Percentiles rank a stretch among this genome's conserved stretches.
Conservation (phyloP, 2,113 vertebrate genomes). For the Theristicus caerulescens region DNA sequence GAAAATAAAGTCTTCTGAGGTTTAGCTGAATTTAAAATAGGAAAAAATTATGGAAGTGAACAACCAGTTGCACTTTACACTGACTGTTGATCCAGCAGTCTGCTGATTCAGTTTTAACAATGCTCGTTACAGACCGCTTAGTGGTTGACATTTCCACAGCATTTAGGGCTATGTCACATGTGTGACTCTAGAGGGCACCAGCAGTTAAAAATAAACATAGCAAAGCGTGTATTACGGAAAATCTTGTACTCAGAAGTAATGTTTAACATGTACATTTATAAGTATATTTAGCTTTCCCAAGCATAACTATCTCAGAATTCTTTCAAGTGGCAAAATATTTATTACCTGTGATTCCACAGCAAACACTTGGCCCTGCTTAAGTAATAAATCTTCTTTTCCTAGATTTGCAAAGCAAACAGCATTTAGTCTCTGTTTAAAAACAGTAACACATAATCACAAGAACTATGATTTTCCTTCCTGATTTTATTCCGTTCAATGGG, state of each 20-base stretch:
- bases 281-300: not conserved
- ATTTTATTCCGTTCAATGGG: not conserved
- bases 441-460: not conserved
- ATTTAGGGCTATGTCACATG: not conserved
- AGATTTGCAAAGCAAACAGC: slow-evolving; percentile 50
- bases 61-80: not conserved
- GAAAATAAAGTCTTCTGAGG: not conserved
- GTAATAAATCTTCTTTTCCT: slow-evolving; percentile 89
- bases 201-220: not conserved
- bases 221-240: not conserved
- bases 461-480: not conserved
- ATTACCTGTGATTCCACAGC: slow-evolving; percentile 84
- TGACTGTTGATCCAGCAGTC: not conserved
- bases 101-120: not conserved
- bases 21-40: not conserved
- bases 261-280: not conserved
- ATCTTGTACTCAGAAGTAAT: fast-evolving
- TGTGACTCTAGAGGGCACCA: slow-evolving; percentile 36
- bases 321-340: not conserved
- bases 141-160: not conserved
- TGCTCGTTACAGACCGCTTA: fast-evolving
- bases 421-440: not conserved
- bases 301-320: not conserved
- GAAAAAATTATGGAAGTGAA: not conserved
- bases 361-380: slow-evolving; percentile 83